These are phyloP conservation scores for Upupa epops DNA, from an alignment of 2,113 vertebrate genomes.

Conservation along the genomic window DNA sequence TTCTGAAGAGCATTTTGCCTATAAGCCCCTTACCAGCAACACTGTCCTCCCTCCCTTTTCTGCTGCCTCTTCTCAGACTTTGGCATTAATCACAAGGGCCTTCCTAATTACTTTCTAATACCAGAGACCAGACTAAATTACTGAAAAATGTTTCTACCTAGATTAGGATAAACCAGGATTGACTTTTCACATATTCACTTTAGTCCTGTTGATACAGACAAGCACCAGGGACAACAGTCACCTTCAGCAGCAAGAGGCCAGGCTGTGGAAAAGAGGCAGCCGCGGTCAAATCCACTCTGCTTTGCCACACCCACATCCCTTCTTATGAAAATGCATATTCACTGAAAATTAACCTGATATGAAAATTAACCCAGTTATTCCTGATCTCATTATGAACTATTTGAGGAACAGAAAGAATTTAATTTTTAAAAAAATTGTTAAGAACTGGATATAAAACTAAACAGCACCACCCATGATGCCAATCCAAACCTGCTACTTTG, in stretches of 20 bases:
- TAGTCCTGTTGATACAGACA: not conserved
- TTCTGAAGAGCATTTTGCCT: slow-evolving; percentile 14
- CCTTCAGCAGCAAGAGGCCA: not conserved
- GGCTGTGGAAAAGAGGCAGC: not conserved
- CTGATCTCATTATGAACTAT: not conserved
- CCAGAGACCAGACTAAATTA: not conserved
- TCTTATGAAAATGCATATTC: not conserved
- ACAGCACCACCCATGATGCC: not conserved
- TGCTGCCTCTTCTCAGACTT: not conserved
- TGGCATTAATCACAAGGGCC: not conserved
- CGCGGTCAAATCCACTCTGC: not conserved
- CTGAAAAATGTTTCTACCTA: not conserved
- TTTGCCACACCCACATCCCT: rapidly evolving
- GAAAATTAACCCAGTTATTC: not conserved
- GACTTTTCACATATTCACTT: not conserved
- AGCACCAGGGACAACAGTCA: not conserved
- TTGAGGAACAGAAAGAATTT: not conserved
- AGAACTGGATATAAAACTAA: not conserved
- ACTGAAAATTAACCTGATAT: not conserved
- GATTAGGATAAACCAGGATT: not conserved
- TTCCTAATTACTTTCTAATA: not conserved
- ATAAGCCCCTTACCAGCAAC: not conserved
- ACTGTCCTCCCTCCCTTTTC: not conserved
- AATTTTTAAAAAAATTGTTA: not conserved
- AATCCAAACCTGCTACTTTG: not conserved